A percentile compares a stretch with the other conserved stretches of the same genome.
These are phyloP conservation scores for Caenorhabditis auriculariae DNA, from an alignment of 2,888 invertebrate species.

Conservation along the genomic window DNA sequence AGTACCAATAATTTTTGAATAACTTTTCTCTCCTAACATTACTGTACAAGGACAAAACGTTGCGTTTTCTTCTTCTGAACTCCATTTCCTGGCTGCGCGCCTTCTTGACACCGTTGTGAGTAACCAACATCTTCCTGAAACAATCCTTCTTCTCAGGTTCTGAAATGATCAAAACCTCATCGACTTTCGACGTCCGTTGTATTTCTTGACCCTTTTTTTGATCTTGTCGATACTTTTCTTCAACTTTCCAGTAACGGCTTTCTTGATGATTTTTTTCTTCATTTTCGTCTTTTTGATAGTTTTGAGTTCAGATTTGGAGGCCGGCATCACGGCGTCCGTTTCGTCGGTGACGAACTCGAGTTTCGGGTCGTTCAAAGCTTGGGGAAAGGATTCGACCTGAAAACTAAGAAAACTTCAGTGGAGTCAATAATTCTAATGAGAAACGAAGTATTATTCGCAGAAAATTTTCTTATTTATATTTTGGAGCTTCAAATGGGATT, in stretches of 20 bases:
- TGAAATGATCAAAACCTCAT: neutral
- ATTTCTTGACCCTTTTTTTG: neutral
- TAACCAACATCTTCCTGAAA: neutral
- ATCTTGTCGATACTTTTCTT: neutral
- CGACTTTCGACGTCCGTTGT: neutral
- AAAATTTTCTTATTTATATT: no score
- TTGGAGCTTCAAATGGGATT: no score
- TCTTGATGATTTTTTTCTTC: conserved; percentile 1
- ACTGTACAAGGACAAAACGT: conserved; percentile 14
- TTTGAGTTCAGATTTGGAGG: neutral
- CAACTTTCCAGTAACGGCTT: neutral
- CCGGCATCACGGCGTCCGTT: neutral
- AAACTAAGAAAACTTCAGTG: no score
- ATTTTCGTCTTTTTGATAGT: neutral
- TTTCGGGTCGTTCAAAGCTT: neutral
- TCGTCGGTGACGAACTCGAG: conserved; percentile 13
- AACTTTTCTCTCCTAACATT: conserved; percentile 6
- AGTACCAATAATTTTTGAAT: neutral
- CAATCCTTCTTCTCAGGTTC: neutral
- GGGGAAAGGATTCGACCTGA: conserved; percentile 8
- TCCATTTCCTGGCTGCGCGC: neutral
- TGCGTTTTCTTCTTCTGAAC: conserved; percentile 5
- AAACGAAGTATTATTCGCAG: no score
- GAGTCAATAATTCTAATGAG: neutral
- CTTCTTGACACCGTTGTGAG: neutral